Evolutionary conservation across 2,888 invertebrate species (phyloP), one percentile per base, ranked within the genome.

Genomic region (Ceratothoa steindachneri): DNA sequence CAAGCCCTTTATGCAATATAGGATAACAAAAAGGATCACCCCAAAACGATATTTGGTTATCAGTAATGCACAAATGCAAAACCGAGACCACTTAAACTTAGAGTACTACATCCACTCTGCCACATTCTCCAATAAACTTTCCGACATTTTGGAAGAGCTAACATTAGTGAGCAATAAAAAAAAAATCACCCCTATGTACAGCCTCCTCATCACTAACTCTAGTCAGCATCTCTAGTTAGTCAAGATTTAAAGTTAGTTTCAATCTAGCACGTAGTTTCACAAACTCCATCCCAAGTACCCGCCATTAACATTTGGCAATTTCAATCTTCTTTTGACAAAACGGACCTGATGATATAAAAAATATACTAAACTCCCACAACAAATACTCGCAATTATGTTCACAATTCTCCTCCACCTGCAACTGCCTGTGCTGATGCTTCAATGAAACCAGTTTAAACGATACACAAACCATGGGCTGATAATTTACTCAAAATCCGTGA

Each of bases 301-400:
- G 41, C 5, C 15, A 41, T 41, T 41, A n/a, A 41, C 41, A 41
- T 41, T 41, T 41, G n/a, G n/a, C n/a, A n/a, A n/a, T n/a, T n/a
- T n/a, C n/a, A n/a, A n/a, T n/a, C n/a, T n/a, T n/a, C n/a, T n/a
- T n/a, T n/a, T n/a, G n/a, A n/a, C n/a, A n/a, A n/a, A n/a, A n/a
- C n/a, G n/a, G n/a, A n/a, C n/a, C n/a, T n/a, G n/a, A n/a, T n/a
- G n/a, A n/a, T n/a, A n/a, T n/a, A n/a, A n/a, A n/a, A n/a, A n/a
- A n/a, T n/a, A n/a, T n/a, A n/a, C n/a, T n/a, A n/a, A n/a, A n/a
- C 55, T 55, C 55, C 55, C 55, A 55, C 55, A 55, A 55, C 55
- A 22, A 12, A 12, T 7, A 12, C 9, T 19, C 19, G 7, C 19
- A 55, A 19, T 12, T 55, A 55, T 55, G 55, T 55, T 55, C 55